These are phyloP conservation scores for Empis stercorea DNA, from an alignment of 2,888 invertebrate species.

Conservation along the genomic window DNA sequence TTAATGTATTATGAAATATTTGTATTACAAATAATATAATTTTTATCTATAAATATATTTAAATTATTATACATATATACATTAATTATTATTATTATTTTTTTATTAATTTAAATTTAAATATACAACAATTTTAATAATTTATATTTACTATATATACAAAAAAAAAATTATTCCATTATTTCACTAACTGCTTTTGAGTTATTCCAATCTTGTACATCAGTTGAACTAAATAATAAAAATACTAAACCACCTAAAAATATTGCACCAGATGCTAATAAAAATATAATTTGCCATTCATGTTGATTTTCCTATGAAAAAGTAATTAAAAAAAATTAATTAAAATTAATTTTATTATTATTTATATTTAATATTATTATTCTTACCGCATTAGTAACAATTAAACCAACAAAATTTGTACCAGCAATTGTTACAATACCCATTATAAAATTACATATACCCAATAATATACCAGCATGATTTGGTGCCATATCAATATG, in stretches of 20 bases:
- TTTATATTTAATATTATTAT: not conserved
- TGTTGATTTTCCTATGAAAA: not conserved
- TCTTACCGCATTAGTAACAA: conserved; percentile 45
- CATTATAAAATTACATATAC: conserved; percentile 49
- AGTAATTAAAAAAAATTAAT: too few relatives aligned
- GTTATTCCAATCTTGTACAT: conserved; percentile 51
- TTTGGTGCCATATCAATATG: conserved; percentile 58
- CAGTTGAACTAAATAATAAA: conserved; percentile 46
- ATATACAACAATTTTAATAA: too few relatives aligned
- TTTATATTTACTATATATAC: too few relatives aligned
- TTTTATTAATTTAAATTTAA: too few relatives aligned
- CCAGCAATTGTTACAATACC: conserved; percentile 49
- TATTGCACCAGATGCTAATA: conserved; percentile 49
- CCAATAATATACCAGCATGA: conserved; percentile 56
- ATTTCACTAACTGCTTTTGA: not conserved
- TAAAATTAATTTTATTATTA: too few relatives aligned
- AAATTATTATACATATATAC: too few relatives aligned
- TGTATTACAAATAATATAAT: too few relatives aligned
- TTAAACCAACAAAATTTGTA: conserved; percentile 43
- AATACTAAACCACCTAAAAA: conserved; percentile 50
- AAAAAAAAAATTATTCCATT: too few relatives aligned
- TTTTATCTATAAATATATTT: too few relatives aligned
- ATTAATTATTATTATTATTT: too few relatives aligned
- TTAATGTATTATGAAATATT: too few relatives aligned
- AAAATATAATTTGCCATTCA: conserved; percentile 58